Base-by-base conservation (phyloP, 1,140 invertebrate species). In the Drosophila insularis region DNA sequence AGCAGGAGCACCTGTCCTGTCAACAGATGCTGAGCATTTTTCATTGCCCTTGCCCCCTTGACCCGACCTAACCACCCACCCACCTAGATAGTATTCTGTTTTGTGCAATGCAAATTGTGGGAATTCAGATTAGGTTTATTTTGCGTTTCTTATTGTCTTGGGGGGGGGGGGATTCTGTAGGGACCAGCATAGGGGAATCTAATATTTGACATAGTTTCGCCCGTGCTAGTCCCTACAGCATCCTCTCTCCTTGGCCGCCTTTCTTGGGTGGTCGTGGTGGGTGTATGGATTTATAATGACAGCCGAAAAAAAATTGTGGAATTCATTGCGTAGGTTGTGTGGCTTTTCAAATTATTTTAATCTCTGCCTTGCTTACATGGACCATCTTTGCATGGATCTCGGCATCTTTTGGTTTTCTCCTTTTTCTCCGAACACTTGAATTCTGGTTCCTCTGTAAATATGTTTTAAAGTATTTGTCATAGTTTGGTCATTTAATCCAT, bases 11-110 rank as follows among this genome's bases (percentile, higher is more conserved):
- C 54, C 19, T 58, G 32, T 59, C 39, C 73, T 76, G 73, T 63
- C 72, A 75, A 54, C 73, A 76, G 64, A 68, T 75, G 73, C 72
- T 68, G 72, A 75, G 58, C 53, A 54, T 58, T 76, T 69, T 63
- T 58, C 72, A 68, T 21, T 55, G 23, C 27, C 10, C 23, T n/a
- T 10, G 2, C 43, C 14, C 39, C 14, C 39, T 11, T 14, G 3
- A 13, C 13, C 39, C 39, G 32, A 63, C 31, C 59, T 8, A 63
- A 19, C 40, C 4, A 5, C 2, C 17, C 17, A 10, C 7, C 2
- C 17, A 21, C 35, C 64, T 58, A 58, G 39, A 72, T 68, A 32
- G 55, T 27, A n/a, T 31, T 31, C 63, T 53, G 53, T 75, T 68
- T 74, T 27, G 72, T 23, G 10, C 14, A 6, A 13, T 40, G 39